phyloP scores from a whole-genome alignment of 2,888 invertebrate species.

The Platerodrilus igneus region DNA sequence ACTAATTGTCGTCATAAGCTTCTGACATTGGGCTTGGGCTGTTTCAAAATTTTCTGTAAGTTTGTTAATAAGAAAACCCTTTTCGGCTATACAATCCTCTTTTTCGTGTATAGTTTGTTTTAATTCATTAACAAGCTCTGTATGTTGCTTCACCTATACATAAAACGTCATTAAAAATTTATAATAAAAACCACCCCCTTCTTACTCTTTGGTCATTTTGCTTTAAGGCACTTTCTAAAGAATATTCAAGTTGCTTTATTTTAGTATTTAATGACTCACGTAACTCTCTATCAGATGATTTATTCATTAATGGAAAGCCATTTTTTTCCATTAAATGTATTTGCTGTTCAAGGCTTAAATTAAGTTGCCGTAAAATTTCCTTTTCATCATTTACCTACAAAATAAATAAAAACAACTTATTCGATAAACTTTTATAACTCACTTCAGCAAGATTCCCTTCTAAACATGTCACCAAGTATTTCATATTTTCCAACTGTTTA shows the following conservation, averaged over 20 bases:
- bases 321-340: conserved; percentile 28
- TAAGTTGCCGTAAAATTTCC: conserved; percentile 21
- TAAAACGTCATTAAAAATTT: conserved; percentile 11
- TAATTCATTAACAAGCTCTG: conserved; percentile 21
- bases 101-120: conserved; percentile 21
- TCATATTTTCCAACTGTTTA: conserved; percentile 14
- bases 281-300: conserved; percentile 27
- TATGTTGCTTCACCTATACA: conserved; percentile 29
- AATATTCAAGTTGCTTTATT: conserved; percentile 25
- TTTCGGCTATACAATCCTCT: conserved; percentile 26
- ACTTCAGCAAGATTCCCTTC: conserved; percentile 10
- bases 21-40: conserved; percentile 26
- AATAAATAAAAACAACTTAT: too few species aligned
- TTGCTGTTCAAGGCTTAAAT: conserved; percentile 29
- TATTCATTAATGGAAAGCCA: conserved; percentile 26
- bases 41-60: conserved; percentile 27
- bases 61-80: conserved; percentile 26
- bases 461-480: conserved; percentile 6
- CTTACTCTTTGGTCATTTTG: conserved; percentile 10
- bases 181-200: too few species aligned
- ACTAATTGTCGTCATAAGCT: conserved; percentile 23
- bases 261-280: conserved; percentile 29
- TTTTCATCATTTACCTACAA: conserved; percentile 25
- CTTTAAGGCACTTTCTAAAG: conserved; percentile 19
- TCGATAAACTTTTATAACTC: too few species aligned